Conservation (phyloP, 2,797 vertebrate genomes). For the Scyliorhinus canicula region DNA sequence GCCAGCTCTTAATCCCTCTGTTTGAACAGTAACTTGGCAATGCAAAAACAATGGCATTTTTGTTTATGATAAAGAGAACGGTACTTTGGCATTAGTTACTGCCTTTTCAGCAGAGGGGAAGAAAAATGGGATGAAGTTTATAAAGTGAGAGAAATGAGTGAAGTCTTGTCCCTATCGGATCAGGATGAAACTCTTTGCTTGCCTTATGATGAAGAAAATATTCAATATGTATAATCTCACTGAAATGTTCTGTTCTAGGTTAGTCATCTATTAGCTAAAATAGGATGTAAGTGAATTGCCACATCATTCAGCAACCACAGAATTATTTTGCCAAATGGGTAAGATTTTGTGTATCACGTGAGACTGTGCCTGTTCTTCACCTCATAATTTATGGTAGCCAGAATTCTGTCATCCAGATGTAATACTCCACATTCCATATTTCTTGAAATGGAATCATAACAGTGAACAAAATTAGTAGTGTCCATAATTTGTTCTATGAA, state of each 20-base stretch:
- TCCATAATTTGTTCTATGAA: background rate
- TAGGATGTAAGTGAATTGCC: background rate
- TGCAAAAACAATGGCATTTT: background rate
- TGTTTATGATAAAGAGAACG: background rate
- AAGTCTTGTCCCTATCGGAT: background rate
- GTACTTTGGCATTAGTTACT: background rate
- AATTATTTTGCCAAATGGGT: background rate
- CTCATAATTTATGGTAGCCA: background rate
- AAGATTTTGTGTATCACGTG: background rate
- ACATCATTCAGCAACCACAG: background rate
- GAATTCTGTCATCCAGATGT: background rate
- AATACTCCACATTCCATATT: background rate
- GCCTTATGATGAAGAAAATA: background rate
- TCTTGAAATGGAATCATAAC: background rate
- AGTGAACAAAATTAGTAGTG: conserved; percentile 34
- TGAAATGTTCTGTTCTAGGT: background rate
- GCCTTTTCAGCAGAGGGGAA: background rate
- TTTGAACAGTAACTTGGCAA: background rate
- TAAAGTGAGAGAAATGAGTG: background rate
- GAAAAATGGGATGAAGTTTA: background rate
- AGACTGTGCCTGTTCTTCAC: background rate
- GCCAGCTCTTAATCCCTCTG: too few relatives aligned
- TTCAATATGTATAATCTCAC: background rate
- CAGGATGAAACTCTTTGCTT: background rate
- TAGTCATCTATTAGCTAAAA: background rate